Conservation (phyloP, 2,797 vertebrate species). For the Platalea minor region DNA sequence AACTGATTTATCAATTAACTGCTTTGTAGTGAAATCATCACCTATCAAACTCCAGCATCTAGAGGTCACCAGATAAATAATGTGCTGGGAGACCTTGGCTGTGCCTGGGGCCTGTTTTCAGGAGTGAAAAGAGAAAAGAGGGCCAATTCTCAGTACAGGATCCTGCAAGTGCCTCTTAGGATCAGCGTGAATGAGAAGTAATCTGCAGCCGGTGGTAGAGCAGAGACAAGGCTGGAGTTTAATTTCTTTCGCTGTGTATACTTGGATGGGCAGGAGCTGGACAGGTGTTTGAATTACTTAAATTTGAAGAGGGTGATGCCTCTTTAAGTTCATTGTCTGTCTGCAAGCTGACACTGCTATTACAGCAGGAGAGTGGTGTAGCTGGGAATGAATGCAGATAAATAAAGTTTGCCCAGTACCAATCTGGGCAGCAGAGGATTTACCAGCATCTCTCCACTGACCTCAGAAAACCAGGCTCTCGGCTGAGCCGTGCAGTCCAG, state of each 20-base stretch:
- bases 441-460: background rate
- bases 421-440: background rate
- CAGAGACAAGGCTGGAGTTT: background rate
- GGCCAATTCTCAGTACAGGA: background rate
- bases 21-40: constrained; percentile 71
- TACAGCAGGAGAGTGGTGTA: background rate
- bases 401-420: background rate
- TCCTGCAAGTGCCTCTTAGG: background rate
- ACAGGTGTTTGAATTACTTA: background rate
- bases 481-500: background rate
- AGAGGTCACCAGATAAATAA: constrained; percentile 64
- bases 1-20: constrained; percentile 53
- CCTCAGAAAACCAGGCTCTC: background rate
- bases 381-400: background rate
- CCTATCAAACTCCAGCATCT: constrained; percentile 63
- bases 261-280: background rate
- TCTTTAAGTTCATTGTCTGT: background rate
- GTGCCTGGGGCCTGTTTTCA: constrained; percentile 32
- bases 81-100: constrained; percentile 47
- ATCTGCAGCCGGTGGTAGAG: background rate
- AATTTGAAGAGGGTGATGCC: background rate
- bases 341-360: background rate
- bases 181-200: background rate
- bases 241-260: background rate
- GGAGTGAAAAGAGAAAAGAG: background rate